Evolutionary conservation across 2,888 invertebrate species (phyloP).

Genomic region (Callyntrura guangdongensis): DNA sequence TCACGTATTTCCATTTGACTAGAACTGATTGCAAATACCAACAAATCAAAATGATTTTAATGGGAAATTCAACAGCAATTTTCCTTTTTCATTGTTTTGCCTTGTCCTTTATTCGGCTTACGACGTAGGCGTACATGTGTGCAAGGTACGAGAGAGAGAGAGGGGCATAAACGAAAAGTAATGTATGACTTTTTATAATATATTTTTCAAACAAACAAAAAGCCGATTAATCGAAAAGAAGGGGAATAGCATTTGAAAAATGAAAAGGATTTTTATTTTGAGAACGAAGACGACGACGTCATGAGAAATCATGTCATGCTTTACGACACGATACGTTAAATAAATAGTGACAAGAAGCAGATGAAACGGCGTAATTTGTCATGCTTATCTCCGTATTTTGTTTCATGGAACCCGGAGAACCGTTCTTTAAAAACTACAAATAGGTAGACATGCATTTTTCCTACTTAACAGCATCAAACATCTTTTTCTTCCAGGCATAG

Average conservation of each 20-base stretch:
- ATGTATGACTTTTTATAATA: slow-evolving; percentile 11
- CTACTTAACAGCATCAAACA: neutral
- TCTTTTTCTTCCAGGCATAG: no score
- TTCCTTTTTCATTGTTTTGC: slow-evolving; percentile 29
- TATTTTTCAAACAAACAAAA: slow-evolving; percentile 21
- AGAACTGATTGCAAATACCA: slow-evolving; percentile 70
- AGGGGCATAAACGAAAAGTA: neutral
- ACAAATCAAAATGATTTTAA: slow-evolving; percentile 66
- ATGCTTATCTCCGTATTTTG: slow-evolving; percentile 76
- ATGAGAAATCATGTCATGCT: slow-evolving; percentile 69
- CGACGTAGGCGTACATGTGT: slow-evolving; percentile 14
- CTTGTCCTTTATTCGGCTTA: slow-evolving; percentile 31
- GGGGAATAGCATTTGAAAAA: slow-evolving; percentile 50
- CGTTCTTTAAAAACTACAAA: no score
- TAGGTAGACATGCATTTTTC: neutral
- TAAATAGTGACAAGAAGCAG: slow-evolving; percentile 79
- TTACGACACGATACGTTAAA: slow-evolving; percentile 56
- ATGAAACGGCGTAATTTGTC: slow-evolving; percentile 78
- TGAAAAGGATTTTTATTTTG: slow-evolving; percentile 44
- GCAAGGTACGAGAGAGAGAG: neutral
- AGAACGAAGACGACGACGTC: slow-evolving; percentile 37
- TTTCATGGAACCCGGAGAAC: slow-evolving; percentile 42
- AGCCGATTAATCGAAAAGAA: slow-evolving; percentile 29
- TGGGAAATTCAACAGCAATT: slow-evolving; percentile 39
- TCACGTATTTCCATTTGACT: slow-evolving; percentile 61